Percentiles rank a stretch among this genome's conserved stretches.
Evolutionary conservation across 2,113 vertebrate genomes (phyloP).

Genomic region (Mus pahari): DNA sequence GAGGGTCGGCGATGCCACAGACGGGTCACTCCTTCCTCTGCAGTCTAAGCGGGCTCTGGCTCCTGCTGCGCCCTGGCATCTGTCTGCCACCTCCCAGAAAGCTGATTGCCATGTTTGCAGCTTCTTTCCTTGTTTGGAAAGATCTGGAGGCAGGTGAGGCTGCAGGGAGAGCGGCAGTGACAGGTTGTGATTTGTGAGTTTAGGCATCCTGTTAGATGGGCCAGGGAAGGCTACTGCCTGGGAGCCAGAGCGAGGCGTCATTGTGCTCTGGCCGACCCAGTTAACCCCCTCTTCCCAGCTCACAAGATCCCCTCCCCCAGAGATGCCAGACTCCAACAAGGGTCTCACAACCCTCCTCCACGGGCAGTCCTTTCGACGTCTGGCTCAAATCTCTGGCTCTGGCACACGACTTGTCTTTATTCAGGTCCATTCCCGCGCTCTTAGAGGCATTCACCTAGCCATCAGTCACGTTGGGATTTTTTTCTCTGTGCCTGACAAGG

Average conservation of each 20-base stretch:
- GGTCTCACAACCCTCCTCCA: background rate
- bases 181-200: conserved; percentile 66
- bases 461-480: conserved; percentile 52
- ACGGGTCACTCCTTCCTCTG: fast-evolving
- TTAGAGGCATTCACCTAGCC: background rate
- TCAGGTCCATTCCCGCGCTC: background rate
- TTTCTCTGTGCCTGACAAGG: conserved; percentile 46
- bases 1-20: too few species aligned
- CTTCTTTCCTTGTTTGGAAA: conserved; percentile 72
- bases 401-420: background rate
- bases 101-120: conserved; percentile 62
- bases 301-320: background rate
- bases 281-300: fast-evolving
- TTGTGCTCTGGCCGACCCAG: background rate
- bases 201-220: conserved; percentile 20
- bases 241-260: fast-evolving
- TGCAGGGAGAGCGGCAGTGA: conserved; percentile 53
- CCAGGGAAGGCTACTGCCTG: background rate
- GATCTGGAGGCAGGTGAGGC: conserved; percentile 69
- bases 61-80: background rate
- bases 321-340: background rate
- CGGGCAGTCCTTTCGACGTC: background rate
- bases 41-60: background rate
- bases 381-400: background rate
- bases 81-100: conserved; percentile 41